Percentiles rank a stretch among this genome's conserved stretches.
These are phyloP conservation scores for Hesperia comma DNA, from an alignment of 2,888 invertebrate genomes.

Conservation along the genomic window DNA sequence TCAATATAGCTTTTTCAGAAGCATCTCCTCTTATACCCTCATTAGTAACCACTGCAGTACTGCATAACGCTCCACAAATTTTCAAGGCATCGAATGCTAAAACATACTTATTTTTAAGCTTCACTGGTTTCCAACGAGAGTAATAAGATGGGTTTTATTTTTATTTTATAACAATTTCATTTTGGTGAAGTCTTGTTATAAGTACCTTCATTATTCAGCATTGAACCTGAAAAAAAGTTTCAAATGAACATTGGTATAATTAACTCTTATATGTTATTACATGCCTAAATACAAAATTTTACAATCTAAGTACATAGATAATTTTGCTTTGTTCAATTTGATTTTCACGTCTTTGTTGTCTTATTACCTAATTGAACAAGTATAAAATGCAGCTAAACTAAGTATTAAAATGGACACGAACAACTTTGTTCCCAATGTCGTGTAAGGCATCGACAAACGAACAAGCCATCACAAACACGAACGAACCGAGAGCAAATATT, in stretches of 20 bases:
- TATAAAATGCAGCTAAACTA: too few relatives aligned
- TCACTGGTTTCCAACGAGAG: background rate
- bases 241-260: background rate
- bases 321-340: too few relatives aligned
- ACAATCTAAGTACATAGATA: too few relatives aligned
- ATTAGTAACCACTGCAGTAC: slow-evolving; percentile 95
- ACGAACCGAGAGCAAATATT: too few relatives aligned
- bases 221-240: slow-evolving; percentile 53
- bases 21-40: slow-evolving; percentile 93
- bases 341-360: too few relatives aligned
- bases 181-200: background rate
- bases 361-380: too few relatives aligned
- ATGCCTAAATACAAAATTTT: too few relatives aligned
- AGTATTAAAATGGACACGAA: too few relatives aligned
- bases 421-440: too few relatives aligned
- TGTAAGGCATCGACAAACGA: too few relatives aligned
- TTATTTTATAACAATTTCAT: background rate
- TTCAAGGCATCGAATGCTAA: slow-evolving; percentile 90
- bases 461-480: background rate
- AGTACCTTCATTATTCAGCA: slow-evolving; percentile 60
- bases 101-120: background rate
- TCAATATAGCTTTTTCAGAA: slow-evolving; percentile 95
- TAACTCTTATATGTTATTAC: too few relatives aligned
- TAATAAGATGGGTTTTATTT: background rate
- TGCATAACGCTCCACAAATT: slow-evolving; percentile 96